These are phyloP conservation scores for Lasaia peninsularis DNA, from an alignment of 1,140 invertebrate species.

Conservation along the genomic window DNA sequence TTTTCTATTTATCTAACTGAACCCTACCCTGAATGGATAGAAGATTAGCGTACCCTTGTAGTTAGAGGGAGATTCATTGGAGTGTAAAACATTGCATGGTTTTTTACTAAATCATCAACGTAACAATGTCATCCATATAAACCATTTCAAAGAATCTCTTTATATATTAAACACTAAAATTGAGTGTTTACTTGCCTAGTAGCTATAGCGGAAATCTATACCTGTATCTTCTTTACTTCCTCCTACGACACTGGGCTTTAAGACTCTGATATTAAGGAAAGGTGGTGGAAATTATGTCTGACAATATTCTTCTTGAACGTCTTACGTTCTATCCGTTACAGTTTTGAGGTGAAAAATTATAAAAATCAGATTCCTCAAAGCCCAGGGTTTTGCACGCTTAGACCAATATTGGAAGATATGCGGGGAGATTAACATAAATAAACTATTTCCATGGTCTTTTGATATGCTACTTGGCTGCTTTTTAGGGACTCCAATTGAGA, in stretches of 20 bases:
- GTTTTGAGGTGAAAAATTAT: background rate
- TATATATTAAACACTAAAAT: constrained; percentile 40
- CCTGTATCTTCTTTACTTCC: constrained; percentile 58
- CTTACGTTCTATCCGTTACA: background rate
- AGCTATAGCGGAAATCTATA: constrained; percentile 70
- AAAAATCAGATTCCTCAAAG: constrained; percentile 42
- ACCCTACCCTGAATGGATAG: constrained; percentile 59
- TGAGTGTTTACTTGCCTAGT: constrained; percentile 73
- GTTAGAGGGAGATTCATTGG: constrained; percentile 67
- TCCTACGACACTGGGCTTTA: constrained; percentile 57
- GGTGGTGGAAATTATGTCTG: background rate
- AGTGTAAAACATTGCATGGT: constrained; percentile 36
- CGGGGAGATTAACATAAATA: constrained; percentile 45
- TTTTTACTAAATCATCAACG: constrained; percentile 16
- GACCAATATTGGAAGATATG: constrained; percentile 49
- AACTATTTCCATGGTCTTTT: constrained; percentile 38
- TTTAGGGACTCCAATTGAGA: background rate
- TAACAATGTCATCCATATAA: constrained; percentile 16
- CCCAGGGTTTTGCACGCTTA: constrained; percentile 63
- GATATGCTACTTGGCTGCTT: background rate
- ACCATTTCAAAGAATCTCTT: constrained; percentile 69
- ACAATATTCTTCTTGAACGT: background rate
- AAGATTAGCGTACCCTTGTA: constrained; percentile 52
- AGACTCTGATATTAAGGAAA: constrained; percentile 23
- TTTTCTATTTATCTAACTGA: constrained; percentile 43